These are phyloP conservation scores for Fragum fragum DNA, from an alignment of 2,888 invertebrate genomes.

Conservation along the genomic window DNA sequence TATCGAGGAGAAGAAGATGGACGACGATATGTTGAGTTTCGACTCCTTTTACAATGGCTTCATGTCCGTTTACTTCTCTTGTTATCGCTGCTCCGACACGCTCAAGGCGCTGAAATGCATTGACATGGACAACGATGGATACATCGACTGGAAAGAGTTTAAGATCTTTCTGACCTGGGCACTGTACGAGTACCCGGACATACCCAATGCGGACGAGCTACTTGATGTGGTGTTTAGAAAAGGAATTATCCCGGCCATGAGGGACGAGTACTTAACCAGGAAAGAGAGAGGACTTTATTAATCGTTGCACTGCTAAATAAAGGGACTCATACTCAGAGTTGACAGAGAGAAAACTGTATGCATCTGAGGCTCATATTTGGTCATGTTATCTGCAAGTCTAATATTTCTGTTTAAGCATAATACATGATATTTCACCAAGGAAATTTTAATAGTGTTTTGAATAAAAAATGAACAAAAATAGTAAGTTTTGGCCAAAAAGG, in stretches of 20 bases:
- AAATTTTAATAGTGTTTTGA: no score
- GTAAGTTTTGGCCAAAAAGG: no score
- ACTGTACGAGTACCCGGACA: slow-evolving; percentile 41
- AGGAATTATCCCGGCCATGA: slow-evolving; percentile 49
- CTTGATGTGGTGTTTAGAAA: slow-evolving; percentile 40
- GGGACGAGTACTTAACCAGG: slow-evolving; percentile 19
- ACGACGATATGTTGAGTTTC: slow-evolving; percentile 36
- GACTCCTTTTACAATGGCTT: slow-evolving; percentile 47
- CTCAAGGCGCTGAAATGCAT: slow-evolving; percentile 31
- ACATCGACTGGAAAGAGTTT: slow-evolving; percentile 45
- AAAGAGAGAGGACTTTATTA: not conserved
- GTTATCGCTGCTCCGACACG: slow-evolving; percentile 40
- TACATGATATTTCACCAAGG: no score
- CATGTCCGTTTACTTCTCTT: slow-evolving; percentile 42
- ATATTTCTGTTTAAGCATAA: no score
- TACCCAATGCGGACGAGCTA: slow-evolving; percentile 23
- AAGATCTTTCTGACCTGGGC: slow-evolving; percentile 48
- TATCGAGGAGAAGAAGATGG: slow-evolving; percentile 18
- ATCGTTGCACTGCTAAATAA: no score
- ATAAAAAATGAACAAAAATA: no score
- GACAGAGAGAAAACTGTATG: no score
- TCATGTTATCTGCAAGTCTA: no score
- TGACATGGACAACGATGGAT: slow-evolving; percentile 41
- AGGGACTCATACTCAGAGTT: no score
- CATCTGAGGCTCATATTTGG: no score